Percentiles rank a stretch among this genome's conserved stretches.
These are phyloP conservation scores for Aporophyla nigra DNA, from an alignment of 2,888 invertebrate species.

Conservation along the genomic window DNA sequence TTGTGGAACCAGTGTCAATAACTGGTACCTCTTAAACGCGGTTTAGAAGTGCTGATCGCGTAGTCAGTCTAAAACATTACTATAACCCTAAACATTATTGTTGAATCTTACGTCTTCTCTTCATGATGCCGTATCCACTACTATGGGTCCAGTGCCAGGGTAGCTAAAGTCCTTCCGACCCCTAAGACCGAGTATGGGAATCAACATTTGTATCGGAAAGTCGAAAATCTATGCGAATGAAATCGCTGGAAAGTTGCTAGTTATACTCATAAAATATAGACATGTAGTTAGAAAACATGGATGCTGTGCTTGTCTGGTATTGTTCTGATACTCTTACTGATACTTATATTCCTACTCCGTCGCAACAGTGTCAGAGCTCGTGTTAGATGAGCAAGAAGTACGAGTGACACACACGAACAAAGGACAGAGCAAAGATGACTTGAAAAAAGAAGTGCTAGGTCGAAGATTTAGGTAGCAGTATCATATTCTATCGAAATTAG, in stretches of 20 bases:
- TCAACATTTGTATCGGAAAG: background rate
- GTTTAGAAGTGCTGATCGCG: background rate
- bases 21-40: background rate
- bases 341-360: constrained; percentile 43
- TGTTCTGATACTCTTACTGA: background rate
- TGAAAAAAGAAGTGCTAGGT: constrained; percentile 27
- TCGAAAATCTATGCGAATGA: background rate
- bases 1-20: background rate
- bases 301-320: background rate
- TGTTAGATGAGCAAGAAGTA: constrained; percentile 1
- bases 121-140: background rate
- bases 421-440: constrained; percentile 6
- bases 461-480: constrained; percentile 41
- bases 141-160: background rate
- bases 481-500: constrained; percentile 13
- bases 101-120: background rate
- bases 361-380: constrained; percentile 9
- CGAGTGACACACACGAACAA: background rate
- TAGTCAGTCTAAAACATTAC: background rate
- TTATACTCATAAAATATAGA: background rate
- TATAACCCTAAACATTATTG: background rate
- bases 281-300: background rate
- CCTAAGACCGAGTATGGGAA: background rate
- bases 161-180: background rate
- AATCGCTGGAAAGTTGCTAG: background rate